Base-by-base conservation (phyloP, 2,888 invertebrate species). In the Girardia tigrina region DNA sequence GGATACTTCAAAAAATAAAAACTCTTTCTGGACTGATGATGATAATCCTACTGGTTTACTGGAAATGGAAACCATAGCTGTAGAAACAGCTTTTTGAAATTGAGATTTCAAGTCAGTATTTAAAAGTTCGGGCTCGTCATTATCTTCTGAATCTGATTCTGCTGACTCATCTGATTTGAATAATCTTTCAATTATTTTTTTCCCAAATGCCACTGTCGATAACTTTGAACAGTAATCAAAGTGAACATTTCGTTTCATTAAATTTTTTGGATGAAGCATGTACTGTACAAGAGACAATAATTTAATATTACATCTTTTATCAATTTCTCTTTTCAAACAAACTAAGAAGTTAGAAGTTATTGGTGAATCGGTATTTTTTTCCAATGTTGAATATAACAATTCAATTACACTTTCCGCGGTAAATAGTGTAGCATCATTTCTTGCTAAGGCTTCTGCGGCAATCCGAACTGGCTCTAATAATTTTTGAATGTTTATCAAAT, bases 11-110 rank as follows among this genome's bases (percentile, higher is more conserved):
- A 56, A 56, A 56, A 56, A 56, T 56, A 56, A 16, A 56, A 56
- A 56, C 56, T 56, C 56, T 56, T 56, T 56, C 8, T 56, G n/a
- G 56, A 56, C 56, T 56, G n/a, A 56, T 56, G 56, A 56, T 56
- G n/a, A 56, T 56, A 56, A 56, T 56, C 56, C 56, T 56, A 56
- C 56, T 56, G 23, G 56, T 56, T 56, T 56, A 8, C 56, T 56
- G 56, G 56, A 56, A 56, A 56, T 56, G 4, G 56, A 56, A 56
- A 2, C 56, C 56, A 56, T 56, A 56, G 56, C 56, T 56, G 56
- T 56, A 8, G 56, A 56, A 8, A 56, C 23, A 56, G n/a, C 56
- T 56, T 56, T 56, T 56, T 56, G 56, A 16, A 56, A 56, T 56
- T 56, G 56, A 56, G 56, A 56, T 56, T 56, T 56, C 56, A 56